Base-by-base conservation (phyloP, 2,797 vertebrate genomes). In the Hozukius guyotensis region DNA sequence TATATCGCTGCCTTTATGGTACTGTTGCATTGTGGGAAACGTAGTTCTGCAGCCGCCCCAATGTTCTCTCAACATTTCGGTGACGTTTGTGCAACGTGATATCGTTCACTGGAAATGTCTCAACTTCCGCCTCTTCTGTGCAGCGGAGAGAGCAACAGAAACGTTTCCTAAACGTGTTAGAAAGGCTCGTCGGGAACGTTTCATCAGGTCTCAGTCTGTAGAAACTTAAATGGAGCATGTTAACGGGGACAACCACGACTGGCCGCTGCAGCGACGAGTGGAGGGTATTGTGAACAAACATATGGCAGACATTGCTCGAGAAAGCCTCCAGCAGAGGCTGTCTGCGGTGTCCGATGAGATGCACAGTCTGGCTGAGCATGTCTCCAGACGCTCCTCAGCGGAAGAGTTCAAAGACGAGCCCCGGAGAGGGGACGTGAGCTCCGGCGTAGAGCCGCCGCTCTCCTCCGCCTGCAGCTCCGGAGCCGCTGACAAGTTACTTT, bases 81-180 rank as follows among this genome's bases (percentile, higher is more conserved):
- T 92, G 92, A 93, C 92, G 92, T 93, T 93, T 69, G 25, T 70
- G 76, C 84, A 93, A 92, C 91, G 93, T 91, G 88, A 84, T 83
- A 80, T 82, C 77, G 72, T 80, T 75, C 67, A 70, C 72, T 80
- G 67, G 53, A 76, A 31, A 74, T 31, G 42, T 63, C 67, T 66
- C 66, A 80, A 84, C 88, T 92, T 94, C 93, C 91, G 92, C 38
- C 14, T 42, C 14, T 16, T 42, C 38, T 42, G 5, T 42, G 38
- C 5, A 42, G 38, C 14, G 6, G 13, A 42, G 38, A 16, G 12
- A 42, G 38, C 38, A 42, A 16, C 11, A 42, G 38, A 42, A 16
- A 42, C 38, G 14, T 16, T 14, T 6, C 34, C 34, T 14, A 42
- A 42, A 16, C 38, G 38, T 1, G 2, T 42, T 6, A 42, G 14